These are phyloP conservation scores for Sebastes baramenuke DNA, from an alignment of 2,797 vertebrate species.

Conservation along the genomic window DNA sequence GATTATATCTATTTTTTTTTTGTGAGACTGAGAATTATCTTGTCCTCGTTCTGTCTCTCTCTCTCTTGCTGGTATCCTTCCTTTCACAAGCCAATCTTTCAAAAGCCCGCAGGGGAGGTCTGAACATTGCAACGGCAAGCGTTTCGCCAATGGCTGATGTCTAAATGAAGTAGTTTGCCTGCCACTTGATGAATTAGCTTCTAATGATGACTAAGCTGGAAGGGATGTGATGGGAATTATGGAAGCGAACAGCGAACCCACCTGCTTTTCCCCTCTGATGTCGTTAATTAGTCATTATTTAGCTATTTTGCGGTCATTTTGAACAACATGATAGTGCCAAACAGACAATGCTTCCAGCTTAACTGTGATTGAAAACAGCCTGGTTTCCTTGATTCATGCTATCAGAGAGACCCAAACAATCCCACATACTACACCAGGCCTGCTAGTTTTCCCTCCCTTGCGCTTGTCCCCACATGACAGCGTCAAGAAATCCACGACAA, in stretches of 20 bases:
- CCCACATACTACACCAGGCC: conserved; percentile 23
- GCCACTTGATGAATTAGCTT: conserved; percentile 70
- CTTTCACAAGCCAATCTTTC: conserved; percentile 59
- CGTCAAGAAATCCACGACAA: conserved; percentile 45
- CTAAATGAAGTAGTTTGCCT: conserved; percentile 53
- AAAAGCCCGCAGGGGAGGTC: conserved; percentile 59
- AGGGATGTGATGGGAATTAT: conserved; percentile 61
- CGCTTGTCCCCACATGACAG: conserved; percentile 49
- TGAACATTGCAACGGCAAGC: conserved; percentile 39
- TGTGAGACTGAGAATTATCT: conserved; percentile 30
- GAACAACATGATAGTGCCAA: conserved; percentile 63
- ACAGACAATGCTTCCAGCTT: conserved; percentile 58
- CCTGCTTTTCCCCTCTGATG: conserved; percentile 69
- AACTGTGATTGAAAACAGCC: conserved; percentile 63
- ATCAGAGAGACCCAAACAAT: conserved; percentile 61
- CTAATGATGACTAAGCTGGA: conserved; percentile 71
- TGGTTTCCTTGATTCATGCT: conserved; percentile 39
- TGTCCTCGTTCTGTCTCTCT: conserved; percentile 30
- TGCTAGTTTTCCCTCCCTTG: conserved; percentile 6
- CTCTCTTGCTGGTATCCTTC: conserved; percentile 39
- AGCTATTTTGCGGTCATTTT: conserved; percentile 69
- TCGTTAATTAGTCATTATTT: conserved; percentile 72
- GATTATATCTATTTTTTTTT: conserved; percentile 63
- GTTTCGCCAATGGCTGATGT: conserved; percentile 70
- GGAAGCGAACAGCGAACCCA: conserved; percentile 58